Conservation (phyloP, 2,888 invertebrate genomes). For the Lydus trimaculatus region DNA sequence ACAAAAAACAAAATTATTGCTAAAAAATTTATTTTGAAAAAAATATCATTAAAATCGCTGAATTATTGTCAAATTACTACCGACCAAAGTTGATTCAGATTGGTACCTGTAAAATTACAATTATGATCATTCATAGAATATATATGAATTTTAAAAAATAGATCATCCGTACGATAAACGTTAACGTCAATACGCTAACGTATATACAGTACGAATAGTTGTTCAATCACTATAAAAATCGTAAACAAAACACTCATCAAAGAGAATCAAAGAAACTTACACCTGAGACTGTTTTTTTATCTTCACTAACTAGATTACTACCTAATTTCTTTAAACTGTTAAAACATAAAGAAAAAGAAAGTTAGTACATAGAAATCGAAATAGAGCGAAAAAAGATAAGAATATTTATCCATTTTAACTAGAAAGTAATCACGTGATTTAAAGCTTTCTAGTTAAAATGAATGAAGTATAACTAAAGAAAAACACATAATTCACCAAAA, state of each 20-base stretch:
- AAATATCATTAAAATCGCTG: background rate
- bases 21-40: too few relatives aligned
- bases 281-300: background rate
- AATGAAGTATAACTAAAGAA: too few relatives aligned
- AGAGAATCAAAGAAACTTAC: background rate
- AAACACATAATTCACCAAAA: too few relatives aligned
- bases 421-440: too few relatives aligned
- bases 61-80: constrained; percentile 4
- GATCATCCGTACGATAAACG: background rate
- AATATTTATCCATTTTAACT: too few relatives aligned
- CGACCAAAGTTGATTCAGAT: background rate
- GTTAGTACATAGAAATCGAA: background rate
- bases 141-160: background rate
- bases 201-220: too few relatives aligned
- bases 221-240: too few relatives aligned
- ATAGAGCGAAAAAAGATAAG: background rate
- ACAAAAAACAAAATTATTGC: too few relatives aligned
- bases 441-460: too few relatives aligned
- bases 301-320: background rate
- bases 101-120: background rate
- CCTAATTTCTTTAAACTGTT: constrained; percentile 28
- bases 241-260: background rate
- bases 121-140: background rate
- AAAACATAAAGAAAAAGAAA: constrained; percentile 18
- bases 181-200: background rate